Percentiles rank a stretch among this genome's conserved stretches.
These are phyloP conservation scores for Pachyseris speciosa DNA, from an alignment of 64 coral and sea anemone species.

Conservation along the genomic window DNA sequence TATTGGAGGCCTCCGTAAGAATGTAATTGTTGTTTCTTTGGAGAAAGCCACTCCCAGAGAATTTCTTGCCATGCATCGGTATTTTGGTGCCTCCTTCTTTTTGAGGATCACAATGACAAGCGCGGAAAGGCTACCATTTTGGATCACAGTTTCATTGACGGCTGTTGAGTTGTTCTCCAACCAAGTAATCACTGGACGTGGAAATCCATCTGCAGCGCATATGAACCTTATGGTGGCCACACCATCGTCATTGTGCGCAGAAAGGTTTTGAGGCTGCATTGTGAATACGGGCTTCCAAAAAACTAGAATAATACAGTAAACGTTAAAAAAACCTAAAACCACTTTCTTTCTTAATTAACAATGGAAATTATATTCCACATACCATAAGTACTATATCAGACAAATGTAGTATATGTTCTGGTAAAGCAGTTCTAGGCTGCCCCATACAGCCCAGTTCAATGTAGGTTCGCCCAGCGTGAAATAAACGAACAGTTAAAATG, in stretches of 20 bases:
- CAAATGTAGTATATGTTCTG: no score
- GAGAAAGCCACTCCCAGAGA: not conserved
- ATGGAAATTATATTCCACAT: no score
- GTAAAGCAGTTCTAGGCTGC: no score
- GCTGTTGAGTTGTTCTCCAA: conserved; percentile 18
- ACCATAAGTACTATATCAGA: no score
- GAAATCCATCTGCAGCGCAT: conserved; percentile 1
- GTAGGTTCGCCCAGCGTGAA: no score
- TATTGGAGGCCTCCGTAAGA: not conserved
- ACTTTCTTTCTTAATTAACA: not conserved
- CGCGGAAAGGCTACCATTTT: not conserved
- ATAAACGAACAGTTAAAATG: no score
- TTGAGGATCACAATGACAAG: not conserved
- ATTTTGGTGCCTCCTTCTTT: not conserved
- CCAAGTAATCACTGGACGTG: not conserved
- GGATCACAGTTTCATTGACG: not conserved
- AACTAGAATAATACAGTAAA: not conserved
- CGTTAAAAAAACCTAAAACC: not conserved
- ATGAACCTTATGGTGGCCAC: not conserved
- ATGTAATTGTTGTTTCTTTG: not conserved
- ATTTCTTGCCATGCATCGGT: conserved; percentile 10
- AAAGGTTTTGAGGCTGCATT: not conserved
- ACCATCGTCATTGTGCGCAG: not conserved
- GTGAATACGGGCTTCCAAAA: not conserved
- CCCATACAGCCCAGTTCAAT: no score